Evolutionary conservation across 2,797 vertebrate species (phyloP).

Genomic region (Manis crassicaudata): DNA sequence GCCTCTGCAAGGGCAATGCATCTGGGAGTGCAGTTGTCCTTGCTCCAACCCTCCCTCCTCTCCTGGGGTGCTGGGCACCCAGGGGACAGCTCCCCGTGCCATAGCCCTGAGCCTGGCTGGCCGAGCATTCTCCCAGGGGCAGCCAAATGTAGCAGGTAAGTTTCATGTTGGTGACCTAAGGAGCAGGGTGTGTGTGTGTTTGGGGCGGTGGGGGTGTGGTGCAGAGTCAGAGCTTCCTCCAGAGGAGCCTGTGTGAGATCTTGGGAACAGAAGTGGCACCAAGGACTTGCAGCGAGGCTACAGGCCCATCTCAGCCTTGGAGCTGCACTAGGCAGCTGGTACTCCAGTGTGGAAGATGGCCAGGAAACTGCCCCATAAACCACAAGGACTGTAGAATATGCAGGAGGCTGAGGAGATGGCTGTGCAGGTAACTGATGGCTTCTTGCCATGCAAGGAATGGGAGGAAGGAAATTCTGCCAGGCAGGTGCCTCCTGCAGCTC

Average conservation of each 20-base stretch:
- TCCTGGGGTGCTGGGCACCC: background rate
- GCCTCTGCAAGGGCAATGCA: background rate
- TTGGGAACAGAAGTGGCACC: background rate
- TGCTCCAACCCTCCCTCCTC: background rate
- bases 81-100: background rate
- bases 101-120: background rate
- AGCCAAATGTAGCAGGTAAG: background rate
- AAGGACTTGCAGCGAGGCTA: background rate
- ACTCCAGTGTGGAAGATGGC: background rate
- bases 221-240: background rate
- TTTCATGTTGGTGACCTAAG: background rate
- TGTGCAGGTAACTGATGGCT: background rate
- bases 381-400: background rate
- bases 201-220: background rate
- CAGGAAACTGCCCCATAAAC: background rate
- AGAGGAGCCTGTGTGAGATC: background rate
- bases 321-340: background rate
- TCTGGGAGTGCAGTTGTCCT: background rate
- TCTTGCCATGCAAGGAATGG: background rate
- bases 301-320: background rate
- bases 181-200: background rate
- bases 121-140: background rate
- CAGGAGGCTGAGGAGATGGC: background rate
- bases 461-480: background rate
- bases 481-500: background rate